Percentiles rank a stretch among this genome's conserved stretches.
These are phyloP conservation scores for Brachyhypopomus gauderio DNA, from an alignment of 2,113 vertebrate species.

Conservation along the genomic window DNA sequence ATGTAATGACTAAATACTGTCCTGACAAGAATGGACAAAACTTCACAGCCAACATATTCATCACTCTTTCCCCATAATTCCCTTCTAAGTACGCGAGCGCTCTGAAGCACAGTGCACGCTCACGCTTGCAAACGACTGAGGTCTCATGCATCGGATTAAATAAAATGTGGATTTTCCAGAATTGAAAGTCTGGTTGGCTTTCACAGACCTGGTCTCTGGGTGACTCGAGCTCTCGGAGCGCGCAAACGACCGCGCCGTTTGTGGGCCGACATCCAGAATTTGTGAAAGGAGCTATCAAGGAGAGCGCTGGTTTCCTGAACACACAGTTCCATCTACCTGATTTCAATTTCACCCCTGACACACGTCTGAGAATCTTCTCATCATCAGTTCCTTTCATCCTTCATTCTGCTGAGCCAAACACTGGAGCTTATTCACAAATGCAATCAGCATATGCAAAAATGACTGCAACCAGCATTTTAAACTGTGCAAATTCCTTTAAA, in stretches of 20 bases:
- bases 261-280: too few species aligned
- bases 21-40: background rate
- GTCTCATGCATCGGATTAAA: background rate
- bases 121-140: background rate
- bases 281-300: background rate
- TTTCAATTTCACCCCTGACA: slow-evolving; percentile 25
- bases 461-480: background rate
- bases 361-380: background rate
- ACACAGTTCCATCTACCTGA: background rate
- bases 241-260: background rate
- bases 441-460: background rate
- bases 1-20: background rate
- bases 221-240: background rate
- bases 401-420: background rate
- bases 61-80: background rate
- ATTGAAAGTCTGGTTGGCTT: background rate
- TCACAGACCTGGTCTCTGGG: background rate
- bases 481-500: slow-evolving; percentile 2
- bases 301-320: background rate
- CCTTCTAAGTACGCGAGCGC: background rate
- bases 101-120: background rate
- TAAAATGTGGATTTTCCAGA: background rate
- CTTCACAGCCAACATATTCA: background rate
- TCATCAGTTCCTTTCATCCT: slow-evolving; percentile 1
- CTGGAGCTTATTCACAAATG: slow-evolving; percentile 6